phyloP scores from a whole-genome alignment of 2,113 vertebrate species.

The Pampusana beccarii region DNA sequence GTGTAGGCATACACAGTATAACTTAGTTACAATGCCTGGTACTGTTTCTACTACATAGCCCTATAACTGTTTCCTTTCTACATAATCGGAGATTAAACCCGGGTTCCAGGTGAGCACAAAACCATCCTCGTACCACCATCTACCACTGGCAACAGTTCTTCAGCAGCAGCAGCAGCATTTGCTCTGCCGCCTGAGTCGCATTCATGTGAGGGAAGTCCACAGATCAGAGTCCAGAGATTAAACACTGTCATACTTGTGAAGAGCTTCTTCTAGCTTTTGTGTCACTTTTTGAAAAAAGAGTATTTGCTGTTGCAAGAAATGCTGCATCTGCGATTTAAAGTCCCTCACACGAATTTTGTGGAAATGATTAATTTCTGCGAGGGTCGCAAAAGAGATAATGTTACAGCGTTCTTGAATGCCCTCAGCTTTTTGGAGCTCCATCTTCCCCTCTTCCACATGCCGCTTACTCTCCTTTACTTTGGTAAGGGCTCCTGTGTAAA shows the following conservation, averaged over 20 bases:
- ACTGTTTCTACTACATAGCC: constrained; percentile 78
- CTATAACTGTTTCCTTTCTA: constrained; percentile 75
- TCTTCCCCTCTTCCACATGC: constrained; percentile 96
- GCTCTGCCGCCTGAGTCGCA: neutral
- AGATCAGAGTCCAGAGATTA: constrained; percentile 71
- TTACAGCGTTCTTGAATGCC: constrained; percentile 96
- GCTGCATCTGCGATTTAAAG: constrained; percentile 96
- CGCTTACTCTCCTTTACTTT: constrained; percentile 97
- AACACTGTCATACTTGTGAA: constrained; percentile 92
- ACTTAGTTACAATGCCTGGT: constrained; percentile 81
- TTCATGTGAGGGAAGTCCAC: neutral
- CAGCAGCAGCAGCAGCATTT: constrained; percentile 51
- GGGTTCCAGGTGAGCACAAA: constrained; percentile 62
- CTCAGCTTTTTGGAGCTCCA: constrained; percentile 91
- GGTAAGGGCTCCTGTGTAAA: constrained; percentile 88
- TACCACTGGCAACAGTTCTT: constrained; percentile 65
- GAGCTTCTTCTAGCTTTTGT: constrained; percentile 92
- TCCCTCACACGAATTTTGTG: constrained; percentile 94
- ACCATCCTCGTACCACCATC: constrained; percentile 66
- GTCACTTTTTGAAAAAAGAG: constrained; percentile 96
- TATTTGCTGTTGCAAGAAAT: constrained; percentile 96
- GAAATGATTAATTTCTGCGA: constrained; percentile 98
- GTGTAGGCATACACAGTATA: constrained; percentile 82
- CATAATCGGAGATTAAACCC: constrained; percentile 46
- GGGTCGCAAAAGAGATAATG: constrained; percentile 96